Evolutionary conservation across 2,113 vertebrate species (phyloP).

Genomic region (Geothlypis trichas): DNA sequence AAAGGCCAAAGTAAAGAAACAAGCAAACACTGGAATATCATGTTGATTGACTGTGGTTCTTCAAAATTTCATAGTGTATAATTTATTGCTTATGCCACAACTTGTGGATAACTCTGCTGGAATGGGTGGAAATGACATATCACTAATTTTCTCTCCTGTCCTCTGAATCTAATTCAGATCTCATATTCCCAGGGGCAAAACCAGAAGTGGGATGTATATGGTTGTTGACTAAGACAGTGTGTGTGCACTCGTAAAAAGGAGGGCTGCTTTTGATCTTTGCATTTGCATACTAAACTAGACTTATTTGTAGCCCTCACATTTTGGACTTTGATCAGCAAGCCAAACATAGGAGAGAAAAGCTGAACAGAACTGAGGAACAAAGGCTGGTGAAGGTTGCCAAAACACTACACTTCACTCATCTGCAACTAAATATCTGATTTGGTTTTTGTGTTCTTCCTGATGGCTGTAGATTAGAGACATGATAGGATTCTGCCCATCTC

Average conservation of each 20-base stretch:
- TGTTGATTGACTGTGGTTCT: neutral
- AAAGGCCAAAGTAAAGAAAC: neutral
- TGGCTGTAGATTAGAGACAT: neutral
- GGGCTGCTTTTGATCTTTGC: neutral
- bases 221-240: neutral
- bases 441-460: neutral
- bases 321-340: neutral
- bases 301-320: neutral
- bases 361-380: neutral
- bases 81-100: neutral
- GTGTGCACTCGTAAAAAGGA: neutral
- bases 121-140: neutral
- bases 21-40: neutral
- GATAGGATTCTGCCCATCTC: neutral
- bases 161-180: neutral
- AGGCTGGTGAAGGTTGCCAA: neutral
- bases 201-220: neutral
- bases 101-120: neutral
- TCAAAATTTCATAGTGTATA: neutral
- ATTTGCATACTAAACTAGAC: neutral
- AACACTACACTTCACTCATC: neutral
- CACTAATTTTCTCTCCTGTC: neutral
- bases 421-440: neutral
- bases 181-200: neutral
- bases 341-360: neutral